Evolutionary conservation across 2,888 invertebrate species (phyloP).

Genomic region (Salticus scenicus): DNA sequence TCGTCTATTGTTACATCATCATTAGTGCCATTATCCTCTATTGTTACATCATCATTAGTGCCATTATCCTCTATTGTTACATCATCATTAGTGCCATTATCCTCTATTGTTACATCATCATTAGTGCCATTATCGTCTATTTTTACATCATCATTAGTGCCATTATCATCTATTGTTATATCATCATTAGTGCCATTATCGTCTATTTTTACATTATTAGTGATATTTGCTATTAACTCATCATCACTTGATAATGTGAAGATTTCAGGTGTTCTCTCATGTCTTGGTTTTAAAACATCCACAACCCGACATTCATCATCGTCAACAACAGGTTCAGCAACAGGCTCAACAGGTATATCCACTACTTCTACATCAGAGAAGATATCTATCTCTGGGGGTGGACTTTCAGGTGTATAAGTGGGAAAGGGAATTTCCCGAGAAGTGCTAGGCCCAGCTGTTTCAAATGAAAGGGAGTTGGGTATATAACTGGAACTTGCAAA

Average conservation of each 20-base stretch:
- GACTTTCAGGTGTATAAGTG: neutral
- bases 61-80: no score
- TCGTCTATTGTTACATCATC: no score
- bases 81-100: no score
- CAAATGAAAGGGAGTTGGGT: neutral
- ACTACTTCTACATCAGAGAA: neutral
- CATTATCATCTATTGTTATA: no score
- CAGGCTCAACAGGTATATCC: no score
- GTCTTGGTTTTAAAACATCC: slow-evolving; percentile 82
- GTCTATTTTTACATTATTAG: no score
- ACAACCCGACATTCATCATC: slow-evolving; percentile 78
- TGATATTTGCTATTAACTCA: slow-evolving; percentile 16
- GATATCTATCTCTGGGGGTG: neutral
- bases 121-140: neutral
- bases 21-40: no score
- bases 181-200: neutral
- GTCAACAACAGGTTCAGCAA: slow-evolving; percentile 6
- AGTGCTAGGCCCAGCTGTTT: slow-evolving; percentile 37
- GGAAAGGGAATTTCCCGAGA: neutral
- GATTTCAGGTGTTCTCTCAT: slow-evolving; percentile 82
- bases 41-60: no score
- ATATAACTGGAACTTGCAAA: neutral
- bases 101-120: no score
- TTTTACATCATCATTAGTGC: no score
- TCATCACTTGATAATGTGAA: slow-evolving; percentile 77